phyloP scores from a whole-genome alignment of 2,888 invertebrate genomes.

The Drosophila mulleri region DNA sequence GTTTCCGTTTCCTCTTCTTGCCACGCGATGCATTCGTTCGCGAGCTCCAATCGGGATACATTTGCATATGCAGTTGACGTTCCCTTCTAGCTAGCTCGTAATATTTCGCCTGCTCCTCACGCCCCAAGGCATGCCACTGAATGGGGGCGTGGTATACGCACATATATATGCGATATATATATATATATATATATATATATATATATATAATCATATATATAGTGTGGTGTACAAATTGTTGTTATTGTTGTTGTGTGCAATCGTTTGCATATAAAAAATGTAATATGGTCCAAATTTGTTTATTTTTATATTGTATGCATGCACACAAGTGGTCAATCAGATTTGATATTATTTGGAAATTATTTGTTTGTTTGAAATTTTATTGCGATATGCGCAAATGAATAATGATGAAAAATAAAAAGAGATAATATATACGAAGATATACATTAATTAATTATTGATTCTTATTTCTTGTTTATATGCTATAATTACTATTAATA shows the following conservation, averaged over 20 bases:
- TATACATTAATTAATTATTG: conserved; percentile 35
- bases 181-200: conserved; percentile 3
- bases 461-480: conserved; percentile 8
- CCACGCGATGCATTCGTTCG: conserved; percentile 99
- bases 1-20: conserved; percentile 99
- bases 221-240: neutral
- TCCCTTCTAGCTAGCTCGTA: conserved; percentile 99
- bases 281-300: neutral
- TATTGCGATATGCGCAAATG: conserved; percentile 44
- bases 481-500: conserved; percentile 1
- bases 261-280: too few species aligned
- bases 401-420: conserved; percentile 55
- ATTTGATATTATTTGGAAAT: neutral
- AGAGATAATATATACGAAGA: conserved; percentile 39
- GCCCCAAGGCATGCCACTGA: conserved; percentile 99
- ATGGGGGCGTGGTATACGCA: conserved; percentile 1
- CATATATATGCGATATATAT: conserved; percentile 8
- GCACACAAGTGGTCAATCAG: neutral
- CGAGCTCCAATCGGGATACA: conserved; percentile 99
- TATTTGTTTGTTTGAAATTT: neutral
- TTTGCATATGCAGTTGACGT: conserved; percentile 99
- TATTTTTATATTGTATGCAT: neutral
- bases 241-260: too few species aligned
- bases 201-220: neutral
- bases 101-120: conserved; percentile 99